phyloP scores from a whole-genome alignment of 2,113 vertebrate genomes.

The Ptilorrhoa leucosticta region DNA sequence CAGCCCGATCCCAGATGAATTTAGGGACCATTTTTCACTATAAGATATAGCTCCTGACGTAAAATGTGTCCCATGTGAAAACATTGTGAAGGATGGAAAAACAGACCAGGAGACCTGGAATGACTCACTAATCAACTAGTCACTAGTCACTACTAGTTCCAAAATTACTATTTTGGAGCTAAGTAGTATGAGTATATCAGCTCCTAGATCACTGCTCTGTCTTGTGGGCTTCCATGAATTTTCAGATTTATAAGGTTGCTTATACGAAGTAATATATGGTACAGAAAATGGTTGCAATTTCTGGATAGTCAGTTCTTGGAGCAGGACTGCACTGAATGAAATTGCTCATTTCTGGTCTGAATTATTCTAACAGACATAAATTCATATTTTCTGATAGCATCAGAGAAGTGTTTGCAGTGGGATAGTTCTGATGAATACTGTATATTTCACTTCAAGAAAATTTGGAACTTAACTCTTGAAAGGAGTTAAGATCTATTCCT shows the following conservation, averaged over 20 bases:
- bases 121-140: background rate
- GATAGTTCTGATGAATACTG: background rate
- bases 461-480: background rate
- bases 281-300: background rate
- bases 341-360: background rate
- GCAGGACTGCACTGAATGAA: background rate
- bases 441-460: background rate
- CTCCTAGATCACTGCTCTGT: background rate
- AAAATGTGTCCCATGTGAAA: background rate
- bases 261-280: background rate
- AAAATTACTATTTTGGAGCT: background rate
- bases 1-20: background rate
- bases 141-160: background rate
- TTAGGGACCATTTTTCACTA: background rate
- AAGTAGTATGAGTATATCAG: background rate
- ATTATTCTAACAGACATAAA: background rate
- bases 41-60: rapidly evolving
- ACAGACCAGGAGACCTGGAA: background rate
- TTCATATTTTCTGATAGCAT: background rate
- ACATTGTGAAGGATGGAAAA: background rate
- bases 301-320: background rate
- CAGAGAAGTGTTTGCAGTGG: background rate
- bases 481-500: background rate
- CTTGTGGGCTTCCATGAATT: background rate
- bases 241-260: background rate